Percentiles rank a stretch among this genome's conserved stretches.
Evolutionary conservation across 2,888 invertebrate species (phyloP).

Genomic region (Catonia carolina): DNA sequence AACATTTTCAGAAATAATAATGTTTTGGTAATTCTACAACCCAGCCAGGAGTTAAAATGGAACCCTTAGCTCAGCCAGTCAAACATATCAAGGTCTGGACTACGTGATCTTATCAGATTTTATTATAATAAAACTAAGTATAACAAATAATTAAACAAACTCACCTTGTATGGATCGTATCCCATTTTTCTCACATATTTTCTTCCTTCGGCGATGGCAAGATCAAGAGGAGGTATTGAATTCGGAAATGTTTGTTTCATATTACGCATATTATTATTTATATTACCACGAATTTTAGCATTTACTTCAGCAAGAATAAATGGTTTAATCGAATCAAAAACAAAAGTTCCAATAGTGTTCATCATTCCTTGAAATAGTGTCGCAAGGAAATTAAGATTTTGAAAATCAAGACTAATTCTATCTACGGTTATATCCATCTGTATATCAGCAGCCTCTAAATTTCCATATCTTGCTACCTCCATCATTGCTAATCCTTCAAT

Average conservation of each 20-base stretch:
- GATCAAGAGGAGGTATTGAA: slow-evolving; percentile 78
- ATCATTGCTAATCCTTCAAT: slow-evolving; percentile 62
- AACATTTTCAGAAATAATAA: no score
- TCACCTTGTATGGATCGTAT: slow-evolving; percentile 68
- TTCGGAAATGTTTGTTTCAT: slow-evolving; percentile 71
- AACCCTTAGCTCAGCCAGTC: no score
- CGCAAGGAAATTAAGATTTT: slow-evolving; percentile 73
- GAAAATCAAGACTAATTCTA: slow-evolving; percentile 70
- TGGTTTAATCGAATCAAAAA: slow-evolving; percentile 83
- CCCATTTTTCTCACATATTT: slow-evolving; percentile 56
- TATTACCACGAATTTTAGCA: slow-evolving; percentile 61
- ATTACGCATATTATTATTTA: slow-evolving; percentile 65
- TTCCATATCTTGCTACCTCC: slow-evolving; percentile 67
- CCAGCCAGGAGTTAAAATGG: no score
- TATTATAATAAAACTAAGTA: no score
- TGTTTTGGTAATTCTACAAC: no score
- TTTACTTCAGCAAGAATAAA: slow-evolving; percentile 73
- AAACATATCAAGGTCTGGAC: no score
- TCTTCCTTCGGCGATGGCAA: slow-evolving; percentile 67
- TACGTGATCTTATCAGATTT: no score
- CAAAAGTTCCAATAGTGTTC: slow-evolving; percentile 71
- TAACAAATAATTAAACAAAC: no score
- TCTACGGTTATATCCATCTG: slow-evolving; percentile 70
- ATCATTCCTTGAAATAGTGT: slow-evolving; percentile 63
- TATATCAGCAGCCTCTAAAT: slow-evolving; percentile 68